Conservation (phyloP, 2,888 invertebrate genomes). For the Ichneumon xanthorius region DNA sequence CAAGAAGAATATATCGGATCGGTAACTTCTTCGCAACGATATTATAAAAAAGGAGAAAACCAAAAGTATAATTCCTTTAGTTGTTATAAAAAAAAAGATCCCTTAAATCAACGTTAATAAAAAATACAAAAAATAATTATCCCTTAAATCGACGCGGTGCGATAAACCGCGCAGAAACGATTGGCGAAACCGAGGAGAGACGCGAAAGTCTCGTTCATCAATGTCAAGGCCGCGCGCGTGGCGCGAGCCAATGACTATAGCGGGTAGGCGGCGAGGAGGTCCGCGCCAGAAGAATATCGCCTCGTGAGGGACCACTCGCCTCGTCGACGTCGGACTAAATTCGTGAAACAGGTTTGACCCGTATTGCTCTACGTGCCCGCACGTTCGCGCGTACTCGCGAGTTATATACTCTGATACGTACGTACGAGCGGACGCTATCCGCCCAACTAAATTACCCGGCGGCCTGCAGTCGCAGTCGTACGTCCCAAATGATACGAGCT, state of each 20-base stretch:
- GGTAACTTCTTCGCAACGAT: not conserved
- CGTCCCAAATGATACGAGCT: not conserved
- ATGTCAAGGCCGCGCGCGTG: slow-evolving; percentile 62
- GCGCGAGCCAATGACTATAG: slow-evolving; percentile 45
- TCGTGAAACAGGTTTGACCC: slow-evolving; percentile 64
- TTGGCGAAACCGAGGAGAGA: slow-evolving; percentile 24
- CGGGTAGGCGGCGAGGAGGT: slow-evolving; percentile 7
- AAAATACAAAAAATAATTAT: not conserved
- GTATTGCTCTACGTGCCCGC: slow-evolving; percentile 56
- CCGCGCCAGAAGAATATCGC: slow-evolving; percentile 57
- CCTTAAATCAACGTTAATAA: not conserved
- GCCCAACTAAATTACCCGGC: slow-evolving; percentile 37
- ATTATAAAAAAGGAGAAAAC: not conserved
- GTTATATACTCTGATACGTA: slow-evolving; percentile 12
- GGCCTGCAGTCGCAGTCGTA: not conserved
- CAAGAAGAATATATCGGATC: not conserved
- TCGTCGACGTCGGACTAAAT: slow-evolving; percentile 55
- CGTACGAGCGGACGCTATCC: slow-evolving; percentile 32
- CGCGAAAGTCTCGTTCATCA: slow-evolving; percentile 66
- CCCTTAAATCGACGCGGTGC: not conserved
- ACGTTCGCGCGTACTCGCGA: slow-evolving; percentile 34
- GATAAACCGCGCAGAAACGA: slow-evolving; percentile 43
- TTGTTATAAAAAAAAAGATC: not conserved
- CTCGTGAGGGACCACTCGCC: slow-evolving; percentile 40
- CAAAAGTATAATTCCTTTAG: not conserved